These are phyloP conservation scores for Triplophysa siluroides DNA, from an alignment of 2,113 vertebrate species.

Conservation along the genomic window DNA sequence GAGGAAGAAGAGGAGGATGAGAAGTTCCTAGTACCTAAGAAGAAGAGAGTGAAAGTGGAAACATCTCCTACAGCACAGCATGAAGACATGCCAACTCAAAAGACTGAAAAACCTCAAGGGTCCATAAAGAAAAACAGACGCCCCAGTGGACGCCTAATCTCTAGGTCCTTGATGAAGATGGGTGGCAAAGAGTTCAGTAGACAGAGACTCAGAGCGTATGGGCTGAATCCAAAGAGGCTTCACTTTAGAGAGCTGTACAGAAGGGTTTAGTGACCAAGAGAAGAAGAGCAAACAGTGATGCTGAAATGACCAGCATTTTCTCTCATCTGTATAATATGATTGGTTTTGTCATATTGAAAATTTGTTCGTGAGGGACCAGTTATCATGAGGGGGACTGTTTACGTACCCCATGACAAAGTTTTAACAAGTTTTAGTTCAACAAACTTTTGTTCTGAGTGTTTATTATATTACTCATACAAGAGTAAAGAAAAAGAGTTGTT, in stretches of 20 bases:
- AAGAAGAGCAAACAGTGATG: conserved; percentile 54
- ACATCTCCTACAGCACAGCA: neutral
- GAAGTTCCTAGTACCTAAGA: conserved; percentile 67
- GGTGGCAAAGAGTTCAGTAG: conserved; percentile 79
- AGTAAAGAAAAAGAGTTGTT: neutral
- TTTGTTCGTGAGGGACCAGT: neutral
- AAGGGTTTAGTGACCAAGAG: conserved; percentile 57
- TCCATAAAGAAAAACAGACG: conserved; percentile 63
- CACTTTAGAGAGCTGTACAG: conserved; percentile 80
- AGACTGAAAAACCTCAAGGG: conserved; percentile 56
- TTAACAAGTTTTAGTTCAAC: neutral
- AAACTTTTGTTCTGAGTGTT: neutral
- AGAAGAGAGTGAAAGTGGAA: conserved; percentile 55
- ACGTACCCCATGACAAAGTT: neutral
- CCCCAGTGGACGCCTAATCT: conserved; percentile 54
- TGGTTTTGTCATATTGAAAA: neutral
- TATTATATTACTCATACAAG: neutral
- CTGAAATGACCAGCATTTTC: conserved; percentile 32
- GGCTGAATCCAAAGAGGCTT: conserved; percentile 85
- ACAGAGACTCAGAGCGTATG: conserved; percentile 83
- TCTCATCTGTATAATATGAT: neutral
- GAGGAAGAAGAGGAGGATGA: conserved; percentile 58
- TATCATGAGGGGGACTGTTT: neutral
- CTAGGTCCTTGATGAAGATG: conserved; percentile 70
- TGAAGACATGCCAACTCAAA: conserved; percentile 13